phyloP scores from a whole-genome alignment of 2,113 vertebrate genomes.

The Australoheros scitulus region DNA sequence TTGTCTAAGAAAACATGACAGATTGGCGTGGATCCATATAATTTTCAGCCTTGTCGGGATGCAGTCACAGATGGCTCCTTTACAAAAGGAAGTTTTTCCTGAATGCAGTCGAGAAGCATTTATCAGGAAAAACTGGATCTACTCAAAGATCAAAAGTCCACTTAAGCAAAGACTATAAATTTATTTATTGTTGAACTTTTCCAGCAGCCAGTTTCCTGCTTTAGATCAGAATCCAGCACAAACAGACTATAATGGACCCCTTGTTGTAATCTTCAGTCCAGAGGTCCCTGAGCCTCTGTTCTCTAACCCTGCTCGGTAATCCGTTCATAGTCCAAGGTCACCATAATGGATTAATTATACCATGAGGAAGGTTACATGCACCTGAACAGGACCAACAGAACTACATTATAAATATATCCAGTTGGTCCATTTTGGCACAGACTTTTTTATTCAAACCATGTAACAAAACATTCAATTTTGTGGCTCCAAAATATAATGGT shows the following conservation, averaged over 20 bases:
- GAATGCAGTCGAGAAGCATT: not conserved
- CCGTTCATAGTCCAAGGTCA: not conserved
- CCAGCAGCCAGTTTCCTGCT: too few species aligned
- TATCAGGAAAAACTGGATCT: not conserved
- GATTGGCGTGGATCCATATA: not conserved
- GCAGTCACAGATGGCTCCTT: too few species aligned
- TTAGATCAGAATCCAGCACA: not conserved
- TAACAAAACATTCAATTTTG: too few species aligned
- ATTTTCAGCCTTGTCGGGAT: too few species aligned
- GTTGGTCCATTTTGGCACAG: too few species aligned
- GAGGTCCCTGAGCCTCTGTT: not conserved
- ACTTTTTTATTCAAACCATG: too few species aligned
- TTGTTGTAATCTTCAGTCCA: not conserved
- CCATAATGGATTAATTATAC: not conserved
- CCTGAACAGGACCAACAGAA: not conserved
- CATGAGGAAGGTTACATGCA: not conserved
- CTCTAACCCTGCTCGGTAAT: not conserved
- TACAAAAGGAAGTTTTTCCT: not conserved
- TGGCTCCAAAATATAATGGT: fast-evolving
- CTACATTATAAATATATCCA: not conserved
- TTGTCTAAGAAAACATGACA: not conserved
- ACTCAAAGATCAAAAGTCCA: not conserved
- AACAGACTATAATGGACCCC: not conserved
- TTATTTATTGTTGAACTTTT: too few species aligned
- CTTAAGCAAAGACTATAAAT: not conserved